Base-by-base conservation (phyloP, 2,888 invertebrate species). In the Scaptomyza caliginosa region DNA sequence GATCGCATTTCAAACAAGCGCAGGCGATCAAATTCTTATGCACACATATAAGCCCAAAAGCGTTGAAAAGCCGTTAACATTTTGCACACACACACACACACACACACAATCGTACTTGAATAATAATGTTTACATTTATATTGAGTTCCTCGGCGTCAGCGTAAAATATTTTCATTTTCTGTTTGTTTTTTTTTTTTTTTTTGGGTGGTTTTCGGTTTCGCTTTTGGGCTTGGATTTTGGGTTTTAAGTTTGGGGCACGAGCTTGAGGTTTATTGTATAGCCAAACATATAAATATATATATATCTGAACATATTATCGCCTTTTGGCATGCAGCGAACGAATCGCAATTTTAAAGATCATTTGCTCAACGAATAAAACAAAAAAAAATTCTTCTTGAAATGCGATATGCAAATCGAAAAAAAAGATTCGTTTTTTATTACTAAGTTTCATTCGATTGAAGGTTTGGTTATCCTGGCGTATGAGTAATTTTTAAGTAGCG, bases 1-100 rank as follows among this genome's bases (percentile, higher is more conserved):
- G 73, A 73, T 73, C 73, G 76, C 76, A 73, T 73, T 73, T 73
- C 60, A 73, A 73, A 75, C 71, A 74, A 66, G 43, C 54, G 43
- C 54, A 55, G 54, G 38, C 71, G 60, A 75, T 75, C 76, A 66
- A 66, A 73, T 66, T 69, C 63, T 56, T 30, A 32, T 2, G 56
- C 70, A 58, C 76, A 67, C 50, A 67, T 26, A 43, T 43, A 50
- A 46, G 30, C 64, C 36, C 43, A 40, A 10, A 11, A 11, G 38
- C 38, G 46, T 45, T 34, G 57, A 62, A 71, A 70, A 73, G 59
- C 75, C 72, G 75, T 73, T 73, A 73, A 75, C 71, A 58, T 73
- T 74, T 72, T 63, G 70, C 74, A 49, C 7, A 51, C 11, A 21
- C 6, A 34, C n/a, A 24, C 23, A 34, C 19, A 55, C 5, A 56